Base-by-base conservation (phyloP, 2,797 vertebrate genomes). In the Protosalanx chinensis region DNA sequence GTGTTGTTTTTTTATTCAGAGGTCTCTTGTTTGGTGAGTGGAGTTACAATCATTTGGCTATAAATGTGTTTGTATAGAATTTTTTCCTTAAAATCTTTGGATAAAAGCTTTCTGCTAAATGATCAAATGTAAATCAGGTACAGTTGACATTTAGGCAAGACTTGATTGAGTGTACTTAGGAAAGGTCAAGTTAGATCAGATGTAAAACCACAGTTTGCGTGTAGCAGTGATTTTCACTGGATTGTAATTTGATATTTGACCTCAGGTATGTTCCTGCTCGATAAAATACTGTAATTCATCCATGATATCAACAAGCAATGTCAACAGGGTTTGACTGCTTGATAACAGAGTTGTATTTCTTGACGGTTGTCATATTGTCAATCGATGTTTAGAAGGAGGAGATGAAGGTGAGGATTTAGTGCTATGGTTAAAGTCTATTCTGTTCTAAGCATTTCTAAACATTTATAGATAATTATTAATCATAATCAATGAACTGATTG, bases 341-440 rank as follows among this genome's bases (percentile, higher is more conserved):
- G 69, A 77, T 66, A 70, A 49, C 37, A 76, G 7, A 37, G 37
- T 46, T 33, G 23, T 20, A 37, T 62, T 12, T 12, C 6, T 51
- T 8, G 2, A 18, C 18, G 16, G n/a, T 68, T 20, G n/a, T 63
- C 64, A 53, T 63, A 77, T 80, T 71, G 13, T 69, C n/a, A 3
- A 2, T 15, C 0, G 0, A 12, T 68, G 68, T 41, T 71, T 62
- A 18, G 49, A 18, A 20, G 61, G 73, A 71, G 18, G 3, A 53
- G 46, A 33, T 79, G 41, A 46, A 12, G 41, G 41, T 12, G 41
- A 12, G 41, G 41, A 46, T 46, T 78, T 86, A 83, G 77, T 70
- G 64, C 29, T 69, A 64, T 32, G 74, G 81, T 86, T 82, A 84
- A 87, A 85, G 83, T 85, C 80, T 82, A 29, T 64, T 58, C 23